Evolutionary conservation across 2,888 invertebrate genomes (phyloP).

Genomic region (Tipula helvola): DNA sequence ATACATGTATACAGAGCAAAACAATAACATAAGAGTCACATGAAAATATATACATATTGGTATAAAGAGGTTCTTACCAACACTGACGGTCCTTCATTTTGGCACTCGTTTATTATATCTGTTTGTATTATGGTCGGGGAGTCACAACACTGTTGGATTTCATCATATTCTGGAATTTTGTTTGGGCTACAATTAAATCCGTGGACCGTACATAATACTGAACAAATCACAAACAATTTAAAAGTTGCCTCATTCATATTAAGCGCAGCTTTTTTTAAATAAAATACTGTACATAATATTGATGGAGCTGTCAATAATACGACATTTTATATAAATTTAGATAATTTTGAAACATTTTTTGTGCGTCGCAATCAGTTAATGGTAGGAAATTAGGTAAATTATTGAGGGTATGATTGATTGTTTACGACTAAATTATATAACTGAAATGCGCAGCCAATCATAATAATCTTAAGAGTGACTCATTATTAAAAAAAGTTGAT

Average conservation of each 20-base stretch:
- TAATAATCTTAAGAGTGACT: too few relatives aligned
- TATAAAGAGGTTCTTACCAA: neutral
- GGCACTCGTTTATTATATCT: neutral
- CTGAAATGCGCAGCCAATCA: too few relatives aligned
- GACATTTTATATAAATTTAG: neutral
- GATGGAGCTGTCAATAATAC: neutral
- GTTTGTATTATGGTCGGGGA: neutral
- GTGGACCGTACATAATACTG: neutral
- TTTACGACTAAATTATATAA: neutral
- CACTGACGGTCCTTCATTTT: neutral
- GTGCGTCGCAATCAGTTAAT: neutral
- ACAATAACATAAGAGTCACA: neutral
- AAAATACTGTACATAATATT: neutral
- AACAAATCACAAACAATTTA: neutral
- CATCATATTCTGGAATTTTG: neutral
- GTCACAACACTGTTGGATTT: neutral
- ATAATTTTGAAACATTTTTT: neutral
- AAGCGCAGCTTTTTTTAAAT: too few relatives aligned
- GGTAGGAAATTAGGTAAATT: neutral
- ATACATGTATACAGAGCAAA: neutral
- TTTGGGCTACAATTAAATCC: neutral
- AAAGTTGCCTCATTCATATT: neutral
- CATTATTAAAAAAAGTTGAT: too few relatives aligned
- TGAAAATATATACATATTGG: neutral
- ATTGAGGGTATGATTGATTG: neutral